Conservation (phyloP, 2,888 invertebrate species). For the Philhelius pedissequus region DNA sequence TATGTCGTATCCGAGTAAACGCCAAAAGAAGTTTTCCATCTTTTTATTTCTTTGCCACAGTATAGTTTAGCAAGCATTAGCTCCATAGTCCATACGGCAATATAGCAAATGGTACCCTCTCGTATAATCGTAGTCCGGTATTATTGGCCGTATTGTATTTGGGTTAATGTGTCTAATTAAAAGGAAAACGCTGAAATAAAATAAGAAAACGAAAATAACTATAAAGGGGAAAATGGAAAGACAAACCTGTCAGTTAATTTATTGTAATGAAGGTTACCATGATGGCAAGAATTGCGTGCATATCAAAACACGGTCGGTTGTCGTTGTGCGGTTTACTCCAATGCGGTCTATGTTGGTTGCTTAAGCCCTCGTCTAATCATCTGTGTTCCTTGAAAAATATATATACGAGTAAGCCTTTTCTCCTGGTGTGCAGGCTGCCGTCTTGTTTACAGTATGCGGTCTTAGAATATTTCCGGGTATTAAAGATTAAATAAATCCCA, state of each 20-base stretch:
- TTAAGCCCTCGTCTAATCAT: slow-evolving; percentile 47
- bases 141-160: slow-evolving; percentile 48
- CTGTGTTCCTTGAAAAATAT: slow-evolving; percentile 43
- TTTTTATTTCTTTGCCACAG: neutral
- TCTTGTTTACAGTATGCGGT: slow-evolving; percentile 39
- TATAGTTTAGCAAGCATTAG: slow-evolving; percentile 6
- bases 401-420: slow-evolving; percentile 29
- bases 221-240: slow-evolving; percentile 39
- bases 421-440: neutral
- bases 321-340: neutral
- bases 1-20: neutral
- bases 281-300: slow-evolving; percentile 59
- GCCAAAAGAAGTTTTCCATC: neutral
- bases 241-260: slow-evolving; percentile 60
- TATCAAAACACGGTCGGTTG: slow-evolving; percentile 12
- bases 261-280: slow-evolving; percentile 62
- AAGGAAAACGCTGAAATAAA: slow-evolving; percentile 58
- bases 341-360: slow-evolving; percentile 10
- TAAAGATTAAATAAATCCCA: slow-evolving; percentile 64
- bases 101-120: slow-evolving; percentile 2
- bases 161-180: slow-evolving; percentile 66
- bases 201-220: slow-evolving; percentile 47
- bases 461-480: slow-evolving; percentile 63
- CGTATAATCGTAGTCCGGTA: neutral
- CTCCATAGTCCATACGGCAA: slow-evolving; percentile 15